Base-by-base conservation (phyloP, 2,888 invertebrate genomes). In the Neelides folsomi region DNA sequence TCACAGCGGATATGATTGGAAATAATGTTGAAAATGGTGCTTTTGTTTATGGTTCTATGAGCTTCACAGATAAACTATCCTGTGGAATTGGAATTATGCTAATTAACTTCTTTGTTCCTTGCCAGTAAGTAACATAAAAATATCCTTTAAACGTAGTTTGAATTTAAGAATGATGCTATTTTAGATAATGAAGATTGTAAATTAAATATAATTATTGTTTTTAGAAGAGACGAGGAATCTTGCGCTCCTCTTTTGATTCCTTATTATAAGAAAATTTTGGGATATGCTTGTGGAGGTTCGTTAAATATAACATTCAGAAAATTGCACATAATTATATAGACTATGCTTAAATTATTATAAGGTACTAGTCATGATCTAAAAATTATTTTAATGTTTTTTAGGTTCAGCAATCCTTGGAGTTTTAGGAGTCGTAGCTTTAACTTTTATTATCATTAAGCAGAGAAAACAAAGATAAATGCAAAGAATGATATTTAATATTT, bases 31-130 rank as follows among this genome's bases (percentile, higher is more conserved):
- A 86, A 66, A 86, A 83, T 66, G 86, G 90, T 48, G 93, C 89
- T 2, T 83, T 88, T 62, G 86, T 94, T 41, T 94, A 90, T 70
- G 92, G 93, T 27, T 80, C 86, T 37, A 92, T 94, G 71, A 92
- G 92, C 54, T 92, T 94, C 69, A 80, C 84, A 19, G 93, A 94
- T 71, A 94, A 94, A 73, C 73, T 94, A 2, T 81, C 89, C 38
- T 90, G 90, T 57, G 94, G 94, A 1, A 71, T 83, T 27, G 86
- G 83, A 15, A 86, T 93, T n/a, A 79, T 62, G 41, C 52, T 62
- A 20, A 62, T 63, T 2, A 63, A 54, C 51, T 54, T 49, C 27
- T 42, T 59, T n/a, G 54, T 58, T 41, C 60, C 62, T 34, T 62
- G 59, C 45, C 45, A 42, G 62, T 62, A 58, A 59, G 60, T 54